Conservation (phyloP, 2,113 vertebrate genomes). For the Benitochromis conjunctus region DNA sequence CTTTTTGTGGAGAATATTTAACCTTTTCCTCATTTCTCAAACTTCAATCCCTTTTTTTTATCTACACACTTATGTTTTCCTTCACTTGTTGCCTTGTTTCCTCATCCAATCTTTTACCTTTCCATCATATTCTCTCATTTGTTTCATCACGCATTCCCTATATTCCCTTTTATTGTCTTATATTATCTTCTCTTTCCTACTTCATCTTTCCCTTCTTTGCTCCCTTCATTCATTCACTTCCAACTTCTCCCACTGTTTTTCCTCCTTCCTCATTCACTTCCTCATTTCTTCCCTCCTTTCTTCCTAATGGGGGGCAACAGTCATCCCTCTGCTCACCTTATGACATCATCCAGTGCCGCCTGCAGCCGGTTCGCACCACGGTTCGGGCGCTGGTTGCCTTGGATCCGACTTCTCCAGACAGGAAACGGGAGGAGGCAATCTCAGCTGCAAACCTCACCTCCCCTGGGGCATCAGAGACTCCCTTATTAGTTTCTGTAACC, state of each 20-base stretch:
- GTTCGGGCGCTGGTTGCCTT: constrained; percentile 81
- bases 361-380: constrained; percentile 82
- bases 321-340: constrained; percentile 90
- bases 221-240: not conserved
- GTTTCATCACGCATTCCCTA: not conserved
- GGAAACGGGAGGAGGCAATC: constrained; percentile 50
- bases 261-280: not conserved
- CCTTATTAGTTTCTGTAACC: constrained; percentile 75
- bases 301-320: constrained; percentile 78
- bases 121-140: not conserved
- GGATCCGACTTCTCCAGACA: constrained; percentile 52
- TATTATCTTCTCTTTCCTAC: constrained; percentile 31
- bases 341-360: constrained; percentile 91
- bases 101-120: not conserved
- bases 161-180: not conserved
- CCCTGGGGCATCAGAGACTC: constrained; percentile 47
- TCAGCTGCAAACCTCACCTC: constrained; percentile 24
- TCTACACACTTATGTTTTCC: not conserved
- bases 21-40: not conserved
- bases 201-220: not conserved
- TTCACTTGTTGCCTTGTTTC: not conserved
- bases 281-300: constrained; percentile 3
- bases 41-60: not conserved
- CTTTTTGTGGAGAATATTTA: not conserved
- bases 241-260: constrained; percentile 2